Evolutionary conservation across 2,797 vertebrate genomes (phyloP).

Genomic region (Paramormyrops hopkinsi): DNA sequence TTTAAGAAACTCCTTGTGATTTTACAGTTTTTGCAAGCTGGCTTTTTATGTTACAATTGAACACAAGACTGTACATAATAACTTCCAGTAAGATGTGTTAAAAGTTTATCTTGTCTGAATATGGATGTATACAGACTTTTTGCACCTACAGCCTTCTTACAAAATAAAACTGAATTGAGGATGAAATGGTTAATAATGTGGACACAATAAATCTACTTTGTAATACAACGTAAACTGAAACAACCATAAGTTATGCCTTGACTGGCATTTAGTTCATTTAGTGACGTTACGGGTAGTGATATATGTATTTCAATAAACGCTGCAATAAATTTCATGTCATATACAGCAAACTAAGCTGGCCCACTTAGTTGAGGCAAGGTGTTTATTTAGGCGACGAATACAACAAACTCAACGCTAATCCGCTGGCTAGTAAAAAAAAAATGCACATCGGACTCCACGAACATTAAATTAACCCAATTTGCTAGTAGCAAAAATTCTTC

Average conservation of each 20-base stretch:
- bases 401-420: not conserved
- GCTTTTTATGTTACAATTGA: not conserved
- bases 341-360: not conserved
- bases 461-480: not conserved
- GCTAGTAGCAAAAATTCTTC: not conserved
- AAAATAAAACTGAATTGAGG: not conserved
- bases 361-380: not conserved
- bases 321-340: not conserved
- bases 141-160: not conserved
- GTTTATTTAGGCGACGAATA: not conserved
- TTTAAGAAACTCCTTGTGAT: not conserved
- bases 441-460: not conserved
- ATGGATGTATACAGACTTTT: not conserved
- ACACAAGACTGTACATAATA: constrained; percentile 1
- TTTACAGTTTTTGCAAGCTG: not conserved
- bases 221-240: not conserved
- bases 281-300: not conserved
- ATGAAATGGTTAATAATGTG: not conserved
- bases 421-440: not conserved
- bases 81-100: not conserved
- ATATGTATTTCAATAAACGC: not conserved
- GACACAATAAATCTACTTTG: not conserved
- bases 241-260: not conserved
- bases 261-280: not conserved
- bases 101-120: not conserved